Percentiles rank a stretch among this genome's conserved stretches.
phyloP scores from a whole-genome alignment of 2,113 vertebrate genomes.

The Hemiprocne comata region DNA sequence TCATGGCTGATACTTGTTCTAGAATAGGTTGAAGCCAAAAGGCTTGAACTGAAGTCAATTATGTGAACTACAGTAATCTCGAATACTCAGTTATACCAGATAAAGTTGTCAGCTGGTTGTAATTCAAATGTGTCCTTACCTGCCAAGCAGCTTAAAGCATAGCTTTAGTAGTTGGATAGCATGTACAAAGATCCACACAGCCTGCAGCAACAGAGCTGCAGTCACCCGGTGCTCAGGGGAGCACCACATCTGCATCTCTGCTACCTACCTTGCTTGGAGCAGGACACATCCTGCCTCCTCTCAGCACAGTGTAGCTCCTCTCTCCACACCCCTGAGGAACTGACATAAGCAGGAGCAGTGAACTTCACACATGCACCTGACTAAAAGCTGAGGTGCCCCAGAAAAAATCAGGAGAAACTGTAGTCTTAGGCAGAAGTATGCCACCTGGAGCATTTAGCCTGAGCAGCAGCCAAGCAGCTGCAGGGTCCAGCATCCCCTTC shows the following conservation, averaged over 20 bases:
- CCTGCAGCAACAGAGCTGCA: neutral
- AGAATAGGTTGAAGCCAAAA: neutral
- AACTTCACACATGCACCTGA: accelerated
- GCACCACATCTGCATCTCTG: neutral
- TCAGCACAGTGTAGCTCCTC: neutral
- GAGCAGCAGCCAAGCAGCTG: neutral
- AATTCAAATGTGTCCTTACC: neutral
- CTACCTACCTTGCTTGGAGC: neutral
- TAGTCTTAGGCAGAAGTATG: neutral
- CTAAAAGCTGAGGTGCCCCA: neutral
- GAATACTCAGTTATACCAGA: neutral
- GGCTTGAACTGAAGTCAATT: neutral
- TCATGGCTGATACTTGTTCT: neutral
- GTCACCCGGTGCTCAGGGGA: neutral
- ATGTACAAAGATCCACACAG: accelerated
- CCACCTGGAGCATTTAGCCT: accelerated
- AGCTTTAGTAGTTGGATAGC: neutral
- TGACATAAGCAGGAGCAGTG: neutral
- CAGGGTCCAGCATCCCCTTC: neutral
- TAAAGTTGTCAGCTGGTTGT: neutral
- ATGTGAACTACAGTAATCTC: neutral
- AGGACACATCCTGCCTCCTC: neutral
- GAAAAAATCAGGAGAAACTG: neutral
- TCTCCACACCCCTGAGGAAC: neutral
- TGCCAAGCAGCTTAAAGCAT: neutral